Evolutionary conservation across 2,888 invertebrate species (phyloP), one percentile per base, ranked within the genome.

Genomic region (Andricus quercusramuli): DNA sequence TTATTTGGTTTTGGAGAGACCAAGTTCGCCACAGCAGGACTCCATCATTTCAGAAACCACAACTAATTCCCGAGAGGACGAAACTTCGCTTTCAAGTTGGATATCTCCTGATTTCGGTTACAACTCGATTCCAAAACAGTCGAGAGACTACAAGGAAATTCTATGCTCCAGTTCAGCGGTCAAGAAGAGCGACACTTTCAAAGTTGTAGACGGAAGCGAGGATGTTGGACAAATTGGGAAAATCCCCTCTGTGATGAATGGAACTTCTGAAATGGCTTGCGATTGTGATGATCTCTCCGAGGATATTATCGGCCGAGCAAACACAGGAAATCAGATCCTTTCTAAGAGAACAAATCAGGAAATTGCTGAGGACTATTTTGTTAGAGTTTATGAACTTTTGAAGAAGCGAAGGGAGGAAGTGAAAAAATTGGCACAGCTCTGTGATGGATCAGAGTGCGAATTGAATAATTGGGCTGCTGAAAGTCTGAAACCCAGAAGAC

Each of bases 111-210:
- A 90, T 32, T 86, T 87, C 8, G 89, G 90, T 17, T 90, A 90
- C 80, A 89, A 89, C 32, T 88, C 90, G 25, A 91, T 91, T 32
- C 86, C 86, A 5, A 91, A 88, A 32, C 78, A 68, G 3, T 76
- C 70, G 15, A 62, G 44, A 11, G 85, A 87, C 79, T 89, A 87
- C 66, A 84, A 82, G n/a, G 86, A 85, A 11, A 80, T 80, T 41
- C 62, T 86, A 25, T 87, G 81, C 32, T 81, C 82, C 1, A 86
- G 88, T 20, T 89, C 91, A 13, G 90, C 88, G 64, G 90, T 92
- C 37, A 92, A 91, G 85, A 92, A 91, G 77, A 91, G 89, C 78
- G 88, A 90, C 66, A 92, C 90, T 9, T 91, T 91, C 78, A 91
- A 90, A 80, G 86, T 91, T 56, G 87, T 92, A 17, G 89, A 91